Conservation (phyloP, 2,797 vertebrate species). For the Otolemur crassicaudatus region DNA sequence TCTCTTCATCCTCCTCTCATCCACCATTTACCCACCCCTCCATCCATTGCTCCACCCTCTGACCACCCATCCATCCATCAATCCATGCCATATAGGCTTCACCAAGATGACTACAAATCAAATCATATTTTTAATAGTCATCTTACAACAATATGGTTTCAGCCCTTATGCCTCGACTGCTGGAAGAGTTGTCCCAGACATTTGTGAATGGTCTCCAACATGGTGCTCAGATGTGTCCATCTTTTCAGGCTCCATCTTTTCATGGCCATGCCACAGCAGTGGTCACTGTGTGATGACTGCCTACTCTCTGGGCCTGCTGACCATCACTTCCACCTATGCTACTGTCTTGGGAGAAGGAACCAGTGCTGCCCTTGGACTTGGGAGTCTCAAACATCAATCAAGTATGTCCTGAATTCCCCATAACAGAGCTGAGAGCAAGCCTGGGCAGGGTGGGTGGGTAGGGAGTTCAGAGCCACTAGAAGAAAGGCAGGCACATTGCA, state of each 20-base stretch:
- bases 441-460: neutral
- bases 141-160: neutral
- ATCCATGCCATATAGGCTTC: neutral
- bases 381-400: neutral
- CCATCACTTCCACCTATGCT: neutral
- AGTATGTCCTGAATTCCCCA: neutral
- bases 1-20: neutral
- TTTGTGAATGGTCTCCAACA: neutral
- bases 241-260: neutral
- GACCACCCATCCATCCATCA: neutral
- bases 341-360: neutral
- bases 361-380: neutral
- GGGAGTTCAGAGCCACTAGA: neutral
- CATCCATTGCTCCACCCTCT: neutral
- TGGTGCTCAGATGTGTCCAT: neutral
- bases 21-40: too few species aligned
- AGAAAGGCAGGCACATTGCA: rapidly evolving
- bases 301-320: neutral
- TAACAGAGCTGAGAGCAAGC: neutral
- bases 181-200: neutral
- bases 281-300: neutral
- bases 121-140: neutral
- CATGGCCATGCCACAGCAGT: neutral
- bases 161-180: neutral
- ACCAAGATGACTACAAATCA: neutral